Conservation (phyloP, 2,113 vertebrate genomes). For the Anhinga anhinga region DNA sequence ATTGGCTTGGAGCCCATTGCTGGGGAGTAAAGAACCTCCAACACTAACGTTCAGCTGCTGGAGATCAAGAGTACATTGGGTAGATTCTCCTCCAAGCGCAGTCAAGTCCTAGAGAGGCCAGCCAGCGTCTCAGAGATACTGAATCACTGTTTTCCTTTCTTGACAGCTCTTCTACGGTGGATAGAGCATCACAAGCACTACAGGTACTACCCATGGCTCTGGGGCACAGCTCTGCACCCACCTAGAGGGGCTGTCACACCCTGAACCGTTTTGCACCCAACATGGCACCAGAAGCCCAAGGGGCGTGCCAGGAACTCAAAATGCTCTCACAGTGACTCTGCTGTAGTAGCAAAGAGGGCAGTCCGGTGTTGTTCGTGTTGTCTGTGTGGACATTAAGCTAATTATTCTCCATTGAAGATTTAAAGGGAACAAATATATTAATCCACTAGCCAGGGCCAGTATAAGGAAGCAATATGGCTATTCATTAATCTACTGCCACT, state of each 20-base stretch:
- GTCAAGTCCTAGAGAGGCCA: background rate
- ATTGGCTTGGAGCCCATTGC: background rate
- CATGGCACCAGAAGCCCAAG: background rate
- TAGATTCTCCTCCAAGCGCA: background rate
- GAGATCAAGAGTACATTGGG: background rate
- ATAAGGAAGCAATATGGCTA: conserved; percentile 49
- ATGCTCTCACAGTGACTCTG: background rate
- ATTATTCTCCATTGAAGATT: background rate
- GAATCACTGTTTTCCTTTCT: background rate
- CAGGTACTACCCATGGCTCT: background rate
- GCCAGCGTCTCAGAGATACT: background rate
- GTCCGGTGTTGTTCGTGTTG: background rate
- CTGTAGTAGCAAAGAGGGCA: background rate
- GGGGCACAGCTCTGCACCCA: background rate
- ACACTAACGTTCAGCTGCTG: background rate
- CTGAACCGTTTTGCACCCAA: background rate
- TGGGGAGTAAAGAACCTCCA: background rate
- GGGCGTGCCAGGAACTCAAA: background rate
- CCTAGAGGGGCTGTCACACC: background rate
- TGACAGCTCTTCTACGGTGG: background rate
- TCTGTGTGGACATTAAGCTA: conserved; percentile 37
- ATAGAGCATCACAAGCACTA: background rate
- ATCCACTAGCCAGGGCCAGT: conserved; percentile 58
- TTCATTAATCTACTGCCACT: conserved; percentile 44
- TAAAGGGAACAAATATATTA: conserved; percentile 54